Conservation (phyloP, 2,113 vertebrate species). For the Hassar affinis region DNA sequence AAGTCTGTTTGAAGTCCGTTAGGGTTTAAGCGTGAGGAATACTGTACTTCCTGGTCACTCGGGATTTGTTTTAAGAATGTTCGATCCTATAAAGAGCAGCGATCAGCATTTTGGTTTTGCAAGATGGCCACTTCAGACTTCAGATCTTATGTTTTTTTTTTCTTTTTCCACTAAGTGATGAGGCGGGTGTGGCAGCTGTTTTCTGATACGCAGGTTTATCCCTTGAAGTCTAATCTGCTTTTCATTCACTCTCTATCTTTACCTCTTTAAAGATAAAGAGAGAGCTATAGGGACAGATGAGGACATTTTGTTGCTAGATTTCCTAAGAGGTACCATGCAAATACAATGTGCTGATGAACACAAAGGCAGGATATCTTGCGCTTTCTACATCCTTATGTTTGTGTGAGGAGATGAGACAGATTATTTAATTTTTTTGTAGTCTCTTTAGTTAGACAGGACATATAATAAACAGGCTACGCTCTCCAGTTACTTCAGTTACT, state of each 20-base stretch:
- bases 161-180: not conserved
- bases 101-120: not conserved
- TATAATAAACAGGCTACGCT: not conserved
- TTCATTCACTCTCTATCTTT: not conserved
- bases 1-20: not conserved
- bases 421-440: not conserved
- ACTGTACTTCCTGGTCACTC: not conserved
- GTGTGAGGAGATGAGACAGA: no score
- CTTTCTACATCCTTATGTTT: no score
- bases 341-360: no score
- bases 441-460: not conserved
- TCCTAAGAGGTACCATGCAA: no score
- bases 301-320: no score
- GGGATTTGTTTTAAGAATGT: not conserved
- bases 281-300: not conserved
- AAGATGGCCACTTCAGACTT: not conserved
- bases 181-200: slow-evolving; percentile 39
- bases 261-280: not conserved
- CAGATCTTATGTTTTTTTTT: no score
- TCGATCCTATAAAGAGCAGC: not conserved
- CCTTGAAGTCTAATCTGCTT: slow-evolving; percentile 26
- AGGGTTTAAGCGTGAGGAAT: not conserved
- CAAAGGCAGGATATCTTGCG: no score
- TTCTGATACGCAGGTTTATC: slow-evolving; percentile 41
- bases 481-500: not conserved